Evolutionary conservation across 2,797 vertebrate species (phyloP).

Genomic region (Columba guinea): DNA sequence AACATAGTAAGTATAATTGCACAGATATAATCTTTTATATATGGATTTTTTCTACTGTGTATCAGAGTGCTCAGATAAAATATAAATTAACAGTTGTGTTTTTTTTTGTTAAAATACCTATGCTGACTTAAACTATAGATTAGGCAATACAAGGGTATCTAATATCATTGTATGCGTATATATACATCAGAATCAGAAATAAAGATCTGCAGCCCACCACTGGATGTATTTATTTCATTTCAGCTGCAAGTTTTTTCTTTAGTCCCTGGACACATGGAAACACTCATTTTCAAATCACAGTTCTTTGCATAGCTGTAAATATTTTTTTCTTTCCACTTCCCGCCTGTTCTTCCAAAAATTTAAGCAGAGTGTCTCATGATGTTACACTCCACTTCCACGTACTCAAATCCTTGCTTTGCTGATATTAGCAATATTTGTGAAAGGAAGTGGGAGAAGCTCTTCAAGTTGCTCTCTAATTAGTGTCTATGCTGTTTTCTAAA

Average conservation of each 20-base stretch:
- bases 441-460: neutral
- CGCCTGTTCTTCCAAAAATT: neutral
- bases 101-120: conserved; percentile 44
- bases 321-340: neutral
- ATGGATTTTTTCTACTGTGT: conserved; percentile 71
- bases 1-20: conserved; percentile 49
- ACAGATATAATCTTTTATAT: conserved; percentile 75
- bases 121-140: conserved; percentile 56
- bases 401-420: neutral
- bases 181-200: conserved; percentile 69
- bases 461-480: neutral
- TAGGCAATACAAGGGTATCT: conserved; percentile 70
- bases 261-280: neutral
- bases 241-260: neutral
- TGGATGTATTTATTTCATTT: conserved; percentile 35
- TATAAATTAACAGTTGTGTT: conserved; percentile 38
- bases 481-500: neutral
- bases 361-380: neutral
- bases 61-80: conserved; percentile 61
- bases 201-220: conserved; percentile 60
- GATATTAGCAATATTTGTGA: neutral
- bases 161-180: conserved; percentile 47
- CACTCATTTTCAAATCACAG: neutral
- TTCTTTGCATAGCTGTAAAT: neutral
- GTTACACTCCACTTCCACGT: neutral